These are phyloP conservation scores for Chloromyia formosa DNA, from an alignment of 2,888 invertebrate genomes.

Conservation along the genomic window DNA sequence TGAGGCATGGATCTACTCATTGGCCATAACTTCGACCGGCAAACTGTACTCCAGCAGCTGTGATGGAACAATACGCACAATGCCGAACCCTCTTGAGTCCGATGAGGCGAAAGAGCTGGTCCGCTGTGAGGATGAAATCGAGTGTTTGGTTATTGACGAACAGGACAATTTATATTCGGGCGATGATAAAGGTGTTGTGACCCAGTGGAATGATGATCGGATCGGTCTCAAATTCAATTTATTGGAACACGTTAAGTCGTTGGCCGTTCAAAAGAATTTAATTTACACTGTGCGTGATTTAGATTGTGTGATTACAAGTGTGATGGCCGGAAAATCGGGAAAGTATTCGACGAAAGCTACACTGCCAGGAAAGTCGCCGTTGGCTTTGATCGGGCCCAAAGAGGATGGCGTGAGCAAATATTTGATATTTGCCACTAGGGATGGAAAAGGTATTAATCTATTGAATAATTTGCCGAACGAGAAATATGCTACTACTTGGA, in stretches of 20 bases:
- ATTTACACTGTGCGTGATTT: slow-evolving; percentile 62
- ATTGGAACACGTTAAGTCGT: slow-evolving; percentile 62
- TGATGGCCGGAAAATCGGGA: slow-evolving; percentile 59
- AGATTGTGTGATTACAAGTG: slow-evolving; percentile 60
- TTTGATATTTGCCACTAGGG: slow-evolving; percentile 60
- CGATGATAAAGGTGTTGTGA: slow-evolving; percentile 63
- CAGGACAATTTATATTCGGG: slow-evolving; percentile 59
- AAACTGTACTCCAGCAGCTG: slow-evolving; percentile 62
- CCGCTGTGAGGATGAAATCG: slow-evolving; percentile 59
- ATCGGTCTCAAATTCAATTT: slow-evolving; percentile 62
- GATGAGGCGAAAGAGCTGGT: slow-evolving; percentile 56
- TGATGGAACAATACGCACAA: slow-evolving; percentile 61
- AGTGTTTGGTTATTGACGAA: slow-evolving; percentile 59
- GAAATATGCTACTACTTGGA: slow-evolving; percentile 57
- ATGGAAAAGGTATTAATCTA: slow-evolving; percentile 55
- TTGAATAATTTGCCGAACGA: slow-evolving; percentile 57
- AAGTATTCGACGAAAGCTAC: slow-evolving; percentile 61
- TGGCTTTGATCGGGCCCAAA: slow-evolving; percentile 59
- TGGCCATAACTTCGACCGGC: slow-evolving; percentile 59
- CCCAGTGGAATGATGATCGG: slow-evolving; percentile 61
- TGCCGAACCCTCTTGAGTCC: slow-evolving; percentile 58
- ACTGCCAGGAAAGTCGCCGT: slow-evolving; percentile 60
- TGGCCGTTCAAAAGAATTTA: slow-evolving; percentile 58
- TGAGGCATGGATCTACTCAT: slow-evolving; percentile 61
- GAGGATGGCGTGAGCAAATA: slow-evolving; percentile 56